phyloP scores from a whole-genome alignment of 2,888 invertebrate genomes.

The Lasius platythorax region DNA sequence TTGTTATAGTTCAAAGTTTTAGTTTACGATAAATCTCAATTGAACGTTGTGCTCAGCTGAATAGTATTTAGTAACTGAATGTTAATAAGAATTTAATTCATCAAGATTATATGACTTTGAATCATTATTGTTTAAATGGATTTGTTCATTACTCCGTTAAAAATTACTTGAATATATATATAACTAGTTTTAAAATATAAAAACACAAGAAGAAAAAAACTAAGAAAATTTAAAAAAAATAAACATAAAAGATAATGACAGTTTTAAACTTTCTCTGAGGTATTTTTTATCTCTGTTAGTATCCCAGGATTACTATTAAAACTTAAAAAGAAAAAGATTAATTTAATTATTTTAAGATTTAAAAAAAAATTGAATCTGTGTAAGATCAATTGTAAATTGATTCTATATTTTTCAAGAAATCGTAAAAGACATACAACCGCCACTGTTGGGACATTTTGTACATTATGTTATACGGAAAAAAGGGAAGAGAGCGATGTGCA shows the following conservation, averaged over 20 bases:
- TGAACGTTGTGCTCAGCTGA: neutral
- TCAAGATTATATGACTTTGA: neutral
- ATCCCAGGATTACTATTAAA: neutral
- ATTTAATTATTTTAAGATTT: too few relatives aligned
- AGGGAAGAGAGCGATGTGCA: constrained; percentile 45
- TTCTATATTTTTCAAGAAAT: constrained; percentile 5
- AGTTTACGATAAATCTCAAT: neutral
- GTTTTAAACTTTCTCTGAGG: neutral
- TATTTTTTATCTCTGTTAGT: neutral
- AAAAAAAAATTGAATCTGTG: neutral
- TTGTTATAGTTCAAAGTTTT: neutral
- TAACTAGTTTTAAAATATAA: neutral
- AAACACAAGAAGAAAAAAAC: neutral
- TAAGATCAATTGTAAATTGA: neutral
- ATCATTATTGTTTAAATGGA: neutral
- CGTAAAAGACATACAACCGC: neutral
- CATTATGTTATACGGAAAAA: constrained; percentile 16
- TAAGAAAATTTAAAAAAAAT: neutral
- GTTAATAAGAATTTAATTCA: neutral
- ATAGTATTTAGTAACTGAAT: neutral
- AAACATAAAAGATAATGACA: neutral
- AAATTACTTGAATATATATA: neutral
- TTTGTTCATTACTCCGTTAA: neutral
- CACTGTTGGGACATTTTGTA: neutral
- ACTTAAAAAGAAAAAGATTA: too few relatives aligned